These are phyloP conservation scores for Sialia sialis DNA, from an alignment of 2,113 vertebrate species.

Conservation along the genomic window DNA sequence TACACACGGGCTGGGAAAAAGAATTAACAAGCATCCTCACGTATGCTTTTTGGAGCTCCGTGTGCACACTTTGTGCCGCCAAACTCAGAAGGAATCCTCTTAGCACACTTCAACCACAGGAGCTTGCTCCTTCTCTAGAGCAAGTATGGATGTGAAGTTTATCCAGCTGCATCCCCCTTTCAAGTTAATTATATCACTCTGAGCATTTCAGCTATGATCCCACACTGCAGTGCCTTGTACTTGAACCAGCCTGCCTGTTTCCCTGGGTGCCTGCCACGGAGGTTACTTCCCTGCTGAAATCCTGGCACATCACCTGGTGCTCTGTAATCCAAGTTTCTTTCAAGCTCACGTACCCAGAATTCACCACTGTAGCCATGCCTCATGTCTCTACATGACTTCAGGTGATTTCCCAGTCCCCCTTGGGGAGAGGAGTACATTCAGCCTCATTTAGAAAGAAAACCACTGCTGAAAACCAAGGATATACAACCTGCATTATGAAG, in stretches of 20 bases:
- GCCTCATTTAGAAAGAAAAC: not conserved
- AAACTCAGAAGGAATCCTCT: not conserved
- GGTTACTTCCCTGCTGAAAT: constrained; percentile 36
- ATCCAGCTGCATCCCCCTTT: constrained; percentile 37
- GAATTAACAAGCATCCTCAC: not conserved
- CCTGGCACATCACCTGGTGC: not conserved
- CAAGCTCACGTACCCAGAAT: not conserved
- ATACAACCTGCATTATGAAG: not conserved
- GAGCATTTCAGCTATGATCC: not conserved
- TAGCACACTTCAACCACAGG: not conserved
- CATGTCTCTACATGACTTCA: constrained; percentile 10
- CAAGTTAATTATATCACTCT: constrained; percentile 14
- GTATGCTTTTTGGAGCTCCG: not conserved
- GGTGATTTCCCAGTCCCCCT: not conserved
- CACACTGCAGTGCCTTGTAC: not conserved
- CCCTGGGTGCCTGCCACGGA: not conserved
- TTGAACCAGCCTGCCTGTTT: constrained; percentile 9
- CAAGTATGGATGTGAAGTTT: constrained; percentile 5
- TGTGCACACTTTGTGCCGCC: fast-evolving
- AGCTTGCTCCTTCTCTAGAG: not conserved
- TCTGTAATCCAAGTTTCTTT: not conserved
- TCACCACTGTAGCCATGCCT: not conserved
- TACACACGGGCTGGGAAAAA: not conserved
- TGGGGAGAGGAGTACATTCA: not conserved
- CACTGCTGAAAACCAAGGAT: not conserved